Percentiles rank a stretch among this genome's conserved stretches.
These are phyloP conservation scores for Halesus radiatus DNA, from an alignment of 1,140 invertebrate species.

Conservation along the genomic window DNA sequence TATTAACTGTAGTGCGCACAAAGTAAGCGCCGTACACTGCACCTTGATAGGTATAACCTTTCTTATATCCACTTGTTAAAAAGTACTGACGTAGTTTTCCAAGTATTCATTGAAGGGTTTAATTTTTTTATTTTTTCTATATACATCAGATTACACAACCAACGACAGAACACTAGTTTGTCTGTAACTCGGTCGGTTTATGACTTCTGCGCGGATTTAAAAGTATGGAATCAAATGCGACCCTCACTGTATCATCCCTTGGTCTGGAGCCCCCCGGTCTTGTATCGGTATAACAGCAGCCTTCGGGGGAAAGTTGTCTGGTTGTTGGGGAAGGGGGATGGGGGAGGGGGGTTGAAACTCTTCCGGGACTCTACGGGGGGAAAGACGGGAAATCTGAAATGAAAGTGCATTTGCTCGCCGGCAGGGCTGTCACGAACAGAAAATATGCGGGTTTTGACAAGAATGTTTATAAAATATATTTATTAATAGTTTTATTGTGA, in stretches of 20 bases:
- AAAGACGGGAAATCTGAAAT: slow-evolving; percentile 47
- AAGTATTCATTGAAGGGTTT: no score
- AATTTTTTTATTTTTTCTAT: no score
- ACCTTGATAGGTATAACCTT: no score
- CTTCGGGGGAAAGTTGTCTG: neutral
- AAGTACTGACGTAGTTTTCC: no score
- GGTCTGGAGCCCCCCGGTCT: neutral
- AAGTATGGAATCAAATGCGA: neutral
- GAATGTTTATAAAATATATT: no score
- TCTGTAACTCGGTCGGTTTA: neutral
- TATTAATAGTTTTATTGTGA: no score
- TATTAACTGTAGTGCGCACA: no score
- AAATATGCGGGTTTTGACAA: no score
- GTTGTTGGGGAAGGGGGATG: neutral
- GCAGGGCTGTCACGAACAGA: neutral
- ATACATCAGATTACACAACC: no score
- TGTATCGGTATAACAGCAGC: slow-evolving; percentile 43
- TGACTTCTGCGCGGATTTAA: neutral
- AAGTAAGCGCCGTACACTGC: no score
- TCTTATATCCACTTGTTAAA: no score
- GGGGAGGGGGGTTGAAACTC: neutral
- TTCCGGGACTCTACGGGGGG: slow-evolving; percentile 15
- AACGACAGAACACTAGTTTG: neutral
- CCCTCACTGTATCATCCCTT: slow-evolving; percentile 1
- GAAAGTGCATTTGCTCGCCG: slow-evolving; percentile 44